A percentile compares a stretch with the other conserved stretches of the same genome.
Conservation (phyloP, 2,888 invertebrate species). For the Anagyrus pseudococci region DNA sequence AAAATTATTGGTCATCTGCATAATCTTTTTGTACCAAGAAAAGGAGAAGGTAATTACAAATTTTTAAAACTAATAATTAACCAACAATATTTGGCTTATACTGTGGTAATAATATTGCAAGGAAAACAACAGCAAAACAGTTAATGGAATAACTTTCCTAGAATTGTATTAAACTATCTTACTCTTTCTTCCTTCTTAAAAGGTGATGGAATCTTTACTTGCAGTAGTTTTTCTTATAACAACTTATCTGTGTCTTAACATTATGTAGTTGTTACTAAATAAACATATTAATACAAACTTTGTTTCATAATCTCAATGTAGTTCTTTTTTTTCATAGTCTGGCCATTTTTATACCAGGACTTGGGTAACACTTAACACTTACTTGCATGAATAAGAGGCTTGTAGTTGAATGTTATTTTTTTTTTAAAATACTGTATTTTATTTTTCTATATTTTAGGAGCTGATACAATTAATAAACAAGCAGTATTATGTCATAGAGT, state of each 20-base stretch:
- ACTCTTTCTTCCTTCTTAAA: neutral
- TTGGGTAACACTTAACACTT: conserved; percentile 70
- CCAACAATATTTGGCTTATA: neutral
- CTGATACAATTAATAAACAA: conserved; percentile 90
- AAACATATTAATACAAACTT: conserved; percentile 11
- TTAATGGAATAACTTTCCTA: neutral
- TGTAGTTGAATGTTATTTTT: neutral
- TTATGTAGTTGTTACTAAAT: neutral
- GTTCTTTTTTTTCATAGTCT: conserved; percentile 73
- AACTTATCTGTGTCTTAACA: neutral
- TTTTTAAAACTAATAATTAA: conserved; percentile 44
- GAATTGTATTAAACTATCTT: neutral
- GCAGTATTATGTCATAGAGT: conserved; percentile 93
- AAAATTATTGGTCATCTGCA: conserved; percentile 92
- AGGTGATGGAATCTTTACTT: neutral
- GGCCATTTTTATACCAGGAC: conserved; percentile 88
- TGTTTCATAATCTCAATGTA: conserved; percentile 10
- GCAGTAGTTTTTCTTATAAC: neutral
- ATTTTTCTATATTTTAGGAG: conserved; percentile 65
- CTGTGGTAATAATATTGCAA: neutral
- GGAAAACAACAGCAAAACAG: neutral
- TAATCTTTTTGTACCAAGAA: conserved; percentile 91
- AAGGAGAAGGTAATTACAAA: conserved; percentile 80
- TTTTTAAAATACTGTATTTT: conserved; percentile 10
- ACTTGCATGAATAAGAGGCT: conserved; percentile 25